A percentile compares a stretch with the other conserved stretches of the same genome.
Evolutionary conservation across 2,113 vertebrate genomes (phyloP).

Genomic region (Burhinus bistriatus): DNA sequence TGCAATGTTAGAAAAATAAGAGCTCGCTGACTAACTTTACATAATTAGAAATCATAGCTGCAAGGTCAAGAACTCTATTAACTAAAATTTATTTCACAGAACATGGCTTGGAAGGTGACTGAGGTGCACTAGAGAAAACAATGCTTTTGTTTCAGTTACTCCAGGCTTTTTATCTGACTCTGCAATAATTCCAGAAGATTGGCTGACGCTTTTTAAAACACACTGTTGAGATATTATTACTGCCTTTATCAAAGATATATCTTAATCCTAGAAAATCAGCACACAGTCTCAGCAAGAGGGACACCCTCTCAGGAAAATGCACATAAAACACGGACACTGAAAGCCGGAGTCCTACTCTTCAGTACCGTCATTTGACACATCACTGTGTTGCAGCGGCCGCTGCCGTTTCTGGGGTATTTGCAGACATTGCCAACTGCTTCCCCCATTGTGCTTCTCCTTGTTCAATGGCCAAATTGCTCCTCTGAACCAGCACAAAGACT

Average conservation of each 20-base stretch:
- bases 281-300: not conserved
- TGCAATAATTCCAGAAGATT: not conserved
- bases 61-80: not conserved
- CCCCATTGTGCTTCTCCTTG: not conserved
- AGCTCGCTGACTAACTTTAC: not conserved
- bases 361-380: not conserved
- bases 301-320: not conserved
- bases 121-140: not conserved
- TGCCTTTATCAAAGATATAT: not conserved
- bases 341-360: not conserved
- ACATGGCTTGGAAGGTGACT: not conserved
- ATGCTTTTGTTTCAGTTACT: not conserved
- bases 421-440: not conserved
- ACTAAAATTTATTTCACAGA: slow-evolving; percentile 5
- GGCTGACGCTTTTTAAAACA: not conserved
- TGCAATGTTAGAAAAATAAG: not conserved
- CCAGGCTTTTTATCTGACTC: not conserved
- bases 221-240: not conserved
- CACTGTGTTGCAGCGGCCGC: not conserved
- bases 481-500: slow-evolving; percentile 18
- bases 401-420: not conserved
- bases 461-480: not conserved
- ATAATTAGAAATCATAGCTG: slow-evolving; percentile 5
- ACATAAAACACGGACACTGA: not conserved
- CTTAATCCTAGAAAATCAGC: not conserved